Base-by-base conservation (phyloP, 1,140 invertebrate species). In the Caenorhabditis inopinata region DNA sequence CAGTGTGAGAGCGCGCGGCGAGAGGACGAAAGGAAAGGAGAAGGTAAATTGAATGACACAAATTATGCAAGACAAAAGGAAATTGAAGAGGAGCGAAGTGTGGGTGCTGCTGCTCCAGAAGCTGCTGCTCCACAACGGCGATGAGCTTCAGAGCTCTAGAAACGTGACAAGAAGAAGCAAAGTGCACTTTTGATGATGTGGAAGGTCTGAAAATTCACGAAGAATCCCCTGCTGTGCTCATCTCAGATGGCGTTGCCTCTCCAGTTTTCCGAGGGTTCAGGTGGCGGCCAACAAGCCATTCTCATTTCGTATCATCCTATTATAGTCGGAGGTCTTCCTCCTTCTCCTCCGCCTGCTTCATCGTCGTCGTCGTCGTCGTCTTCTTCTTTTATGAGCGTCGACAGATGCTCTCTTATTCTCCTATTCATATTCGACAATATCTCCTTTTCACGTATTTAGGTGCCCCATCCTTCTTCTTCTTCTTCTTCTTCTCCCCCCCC, bases 21-120 rank as follows among this genome's bases (percentile, higher is more conserved):
- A 14, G 16, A 38, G 58, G 58, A 29, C 58, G 14, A 42, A 14
- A 68, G 51, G 27, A 58, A 32, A 32, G 32, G 58, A 68, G 58
- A 68, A 68, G 58, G 58, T 68, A 68, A 68, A 68, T 68, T 68
- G 58, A 68, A 68, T 68, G 58, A 68, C 58, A 68, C 58, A 68
- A 68, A 68, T 68, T 68, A 68, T 68, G 58, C 58, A 68, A 68
- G 58, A 68, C 32, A 68, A 68, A 68, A 38, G 58, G 58, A 68
- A 68, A 68, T 68, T 68, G 58, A 68, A 38, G 58, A 27, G 32
- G 27, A 68, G 58, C 4, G 11, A 11, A 21, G 1, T 53, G 32
- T 38, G 53, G n/a, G 21, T 51, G 23, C 49, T 51, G 16, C 27
- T 16, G n/a, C n/a, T n/a, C n/a, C n/a, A n/a, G n/a, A n/a, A n/a